Base-by-base conservation (phyloP, 37 sponge, comb jelly and placozoan species). In the Axinella damicornis region DNA sequence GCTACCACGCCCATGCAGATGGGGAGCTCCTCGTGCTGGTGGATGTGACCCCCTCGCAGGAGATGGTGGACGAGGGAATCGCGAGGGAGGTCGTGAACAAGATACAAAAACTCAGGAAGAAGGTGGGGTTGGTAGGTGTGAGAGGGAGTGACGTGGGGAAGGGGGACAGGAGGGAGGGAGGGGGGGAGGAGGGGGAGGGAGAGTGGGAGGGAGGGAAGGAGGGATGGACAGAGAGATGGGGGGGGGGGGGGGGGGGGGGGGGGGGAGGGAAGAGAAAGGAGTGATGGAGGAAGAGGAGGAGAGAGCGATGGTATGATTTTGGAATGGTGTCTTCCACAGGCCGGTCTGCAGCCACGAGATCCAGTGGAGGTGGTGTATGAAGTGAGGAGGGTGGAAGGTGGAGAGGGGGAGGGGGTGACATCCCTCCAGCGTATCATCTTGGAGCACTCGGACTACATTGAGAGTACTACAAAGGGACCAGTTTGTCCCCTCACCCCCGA, bases 61-160 rank as follows among this genome's bases (percentile, higher is more conserved):
- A 89, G 56, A 92, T 98, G 93, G 28, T 98, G 66, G 90, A 94
- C 19, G 99, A 98, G 80, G 99, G 99, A 1, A 76, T 94, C 21
- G 92, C 97, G 1, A 78, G 99, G 39, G 99, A 96, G 76, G 95
- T 96, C 46, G 80, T 96, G 63, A 98, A 98, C 91, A 92, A 90
- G 57, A 90, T 98, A 35, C 99, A 98, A 83, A 92, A 92, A 70
- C 87, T 98, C 55, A 92, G 99, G 75, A 98, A 98, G 83, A 92
- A 92, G 81, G 93, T 92, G 17, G 28, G 27, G 46, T 12, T 4
- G 46, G 9, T 4, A 9, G 9, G 46, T 4, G 9, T 4, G 4
- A 9, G 46, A 9, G 9, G n/a, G 46, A 9, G 46, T 12, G 46
- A n/a, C n/a, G n/a, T n/a, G n/a, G n/a, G n/a, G n/a, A 46, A 9